phyloP scores from a whole-genome alignment of 1,140 invertebrate genomes.

The Leptinotarsa defecta region DNA sequence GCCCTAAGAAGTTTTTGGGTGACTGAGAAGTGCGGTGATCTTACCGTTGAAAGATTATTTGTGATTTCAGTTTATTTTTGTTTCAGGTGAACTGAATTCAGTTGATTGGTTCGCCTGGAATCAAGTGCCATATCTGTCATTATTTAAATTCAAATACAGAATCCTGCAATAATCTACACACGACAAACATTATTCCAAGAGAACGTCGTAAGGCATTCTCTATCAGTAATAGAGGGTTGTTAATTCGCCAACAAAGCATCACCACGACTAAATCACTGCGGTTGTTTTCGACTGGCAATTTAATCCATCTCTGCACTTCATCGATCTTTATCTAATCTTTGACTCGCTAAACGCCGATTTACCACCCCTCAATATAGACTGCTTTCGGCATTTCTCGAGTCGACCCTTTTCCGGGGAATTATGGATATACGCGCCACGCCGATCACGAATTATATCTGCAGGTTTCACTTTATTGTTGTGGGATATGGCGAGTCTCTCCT shows the following conservation, averaged over 20 bases:
- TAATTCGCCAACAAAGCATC: constrained; percentile 22
- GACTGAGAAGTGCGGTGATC: too few relatives aligned
- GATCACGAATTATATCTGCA: background rate
- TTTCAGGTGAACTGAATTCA: too few relatives aligned
- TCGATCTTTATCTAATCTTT: constrained; percentile 32
- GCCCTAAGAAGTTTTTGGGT: too few relatives aligned
- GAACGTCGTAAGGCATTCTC: constrained; percentile 8
- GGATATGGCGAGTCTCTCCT: too few relatives aligned
- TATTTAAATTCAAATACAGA: too few relatives aligned
- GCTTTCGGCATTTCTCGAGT: background rate
- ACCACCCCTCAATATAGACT: constrained; percentile 15
- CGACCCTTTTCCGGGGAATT: background rate
- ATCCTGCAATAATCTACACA: too few relatives aligned
- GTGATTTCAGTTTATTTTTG: too few relatives aligned
- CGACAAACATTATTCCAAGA: background rate
- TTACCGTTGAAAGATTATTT: too few relatives aligned
- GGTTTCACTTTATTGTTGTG: background rate
- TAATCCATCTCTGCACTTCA: constrained; percentile 29
- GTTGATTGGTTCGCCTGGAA: too few relatives aligned
- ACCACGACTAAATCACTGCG: constrained; percentile 19
- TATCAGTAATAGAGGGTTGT: constrained; percentile 19
- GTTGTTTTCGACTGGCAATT: constrained; percentile 29
- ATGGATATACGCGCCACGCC: background rate
- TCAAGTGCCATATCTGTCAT: too few relatives aligned
- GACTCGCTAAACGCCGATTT: constrained; percentile 30